Conservation (phyloP, 2,888 invertebrate genomes). For the Mimachlamys varia region DNA sequence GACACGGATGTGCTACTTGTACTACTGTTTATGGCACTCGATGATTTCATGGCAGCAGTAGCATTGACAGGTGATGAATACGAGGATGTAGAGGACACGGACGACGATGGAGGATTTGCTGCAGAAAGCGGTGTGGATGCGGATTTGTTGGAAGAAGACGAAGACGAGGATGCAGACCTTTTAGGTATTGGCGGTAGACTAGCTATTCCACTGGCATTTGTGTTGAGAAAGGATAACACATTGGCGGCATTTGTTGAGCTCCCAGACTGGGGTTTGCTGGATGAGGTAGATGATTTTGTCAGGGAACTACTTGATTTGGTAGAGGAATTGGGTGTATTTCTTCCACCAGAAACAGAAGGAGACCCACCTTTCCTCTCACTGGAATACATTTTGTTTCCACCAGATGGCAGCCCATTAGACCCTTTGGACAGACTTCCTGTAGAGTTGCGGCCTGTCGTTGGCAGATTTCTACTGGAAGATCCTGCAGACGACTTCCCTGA, state of each 20-base stretch:
- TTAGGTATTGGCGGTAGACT: slow-evolving; percentile 74
- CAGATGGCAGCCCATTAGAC: slow-evolving; percentile 43
- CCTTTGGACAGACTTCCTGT: slow-evolving; percentile 48
- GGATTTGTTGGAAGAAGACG: slow-evolving; percentile 53
- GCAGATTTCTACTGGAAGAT: slow-evolving; percentile 46
- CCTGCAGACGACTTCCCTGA: slow-evolving; percentile 41
- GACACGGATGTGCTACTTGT: slow-evolving; percentile 48
- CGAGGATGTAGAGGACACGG: slow-evolving; percentile 38
- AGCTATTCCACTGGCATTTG: slow-evolving; percentile 71
- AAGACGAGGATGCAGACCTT: slow-evolving; percentile 62
- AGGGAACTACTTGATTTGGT: slow-evolving; percentile 12
- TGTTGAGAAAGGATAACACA: slow-evolving; percentile 71
- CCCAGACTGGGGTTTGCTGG: slow-evolving; percentile 55
- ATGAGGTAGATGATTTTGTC: slow-evolving; percentile 58
- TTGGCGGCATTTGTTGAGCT: slow-evolving; percentile 58
- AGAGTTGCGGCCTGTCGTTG: slow-evolving; percentile 40
- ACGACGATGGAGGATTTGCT: slow-evolving; percentile 35
- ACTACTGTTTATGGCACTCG: slow-evolving; percentile 44
- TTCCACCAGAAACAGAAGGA: slow-evolving; percentile 46
- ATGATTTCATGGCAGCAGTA: slow-evolving; percentile 44
- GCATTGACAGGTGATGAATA: slow-evolving; percentile 44
- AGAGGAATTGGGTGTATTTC: slow-evolving; percentile 45
- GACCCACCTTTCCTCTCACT: slow-evolving; percentile 46
- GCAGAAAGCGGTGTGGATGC: slow-evolving; percentile 47
- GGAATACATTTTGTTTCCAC: slow-evolving; percentile 43